Base-by-base conservation (phyloP, 2,113 vertebrate species). In the Epinephelus moara region DNA sequence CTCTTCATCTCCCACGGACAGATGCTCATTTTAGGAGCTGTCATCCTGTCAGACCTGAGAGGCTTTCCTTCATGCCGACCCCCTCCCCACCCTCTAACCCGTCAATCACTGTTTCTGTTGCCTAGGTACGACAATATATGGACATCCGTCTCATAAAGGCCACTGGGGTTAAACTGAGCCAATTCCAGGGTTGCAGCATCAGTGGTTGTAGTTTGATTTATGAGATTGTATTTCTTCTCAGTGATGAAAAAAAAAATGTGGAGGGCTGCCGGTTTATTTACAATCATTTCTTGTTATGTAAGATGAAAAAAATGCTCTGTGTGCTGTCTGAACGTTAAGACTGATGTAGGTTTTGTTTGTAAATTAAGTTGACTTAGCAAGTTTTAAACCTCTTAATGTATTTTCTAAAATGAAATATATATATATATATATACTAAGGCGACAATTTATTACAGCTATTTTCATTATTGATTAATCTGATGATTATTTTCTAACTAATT, bases 11-110 rank as follows among this genome's bases (percentile, higher is more conserved):
- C 75, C 55, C 63, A 42, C 82, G 86, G 91, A 93, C 91, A 94
- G 91, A 75, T 90, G 88, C 92, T 93, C 94, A 93, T 94, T 94
- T 92, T 85, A 89, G 75, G 72, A 89, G 77, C 91, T 90, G 91
- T 92, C 92, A 93, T 87, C 47, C 87, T 93, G 91, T 93, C 92
- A 93, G 88, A 91, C 87, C 88, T 87, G 88, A 89, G 80, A 89
- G 89, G 78, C 89, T 91, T 89, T 88, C 78, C 85, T 80, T 85
- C 74, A 85, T 77, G 55, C 69, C 0, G 4, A 59, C 75, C 86
- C 80, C 80, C 82, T 73, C 83, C 71, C 72, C 78, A 59, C 67
- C 63, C 53, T 78, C 70, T 81, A 23, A 70, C 33, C 80, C 67
- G 82, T 92, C 90, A 91, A 92, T 93, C 91, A 89, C 64, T 2